Evolutionary conservation across 2,113 vertebrate genomes (phyloP).

Genomic region (Oryzias melastigma): DNA sequence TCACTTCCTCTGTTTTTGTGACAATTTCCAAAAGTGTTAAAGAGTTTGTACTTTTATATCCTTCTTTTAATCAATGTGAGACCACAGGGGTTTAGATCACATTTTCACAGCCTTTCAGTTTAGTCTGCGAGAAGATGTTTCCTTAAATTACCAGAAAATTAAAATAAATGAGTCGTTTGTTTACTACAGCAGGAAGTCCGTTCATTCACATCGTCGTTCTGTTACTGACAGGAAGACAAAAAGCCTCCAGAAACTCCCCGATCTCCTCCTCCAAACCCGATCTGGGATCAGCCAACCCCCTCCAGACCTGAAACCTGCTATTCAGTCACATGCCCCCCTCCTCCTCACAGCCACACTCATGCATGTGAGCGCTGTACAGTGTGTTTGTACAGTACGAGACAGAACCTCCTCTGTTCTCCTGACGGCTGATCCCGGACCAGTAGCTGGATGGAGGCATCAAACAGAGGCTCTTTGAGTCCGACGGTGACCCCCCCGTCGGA

Average conservation of each 20-base stretch:
- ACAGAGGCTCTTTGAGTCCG: slow-evolving; percentile 53
- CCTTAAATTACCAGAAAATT: no score
- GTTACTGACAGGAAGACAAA: background rate
- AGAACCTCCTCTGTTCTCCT: slow-evolving; percentile 53
- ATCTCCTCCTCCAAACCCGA: background rate
- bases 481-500: slow-evolving; percentile 59
- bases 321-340: slow-evolving; percentile 64
- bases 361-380: slow-evolving; percentile 27
- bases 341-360: slow-evolving; percentile 40
- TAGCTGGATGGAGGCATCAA: slow-evolving; percentile 33
- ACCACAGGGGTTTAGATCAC: no score
- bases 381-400: slow-evolving; percentile 24
- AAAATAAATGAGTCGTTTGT: no score
- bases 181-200: no score
- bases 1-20: no score
- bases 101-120: no score
- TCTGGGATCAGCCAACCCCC: slow-evolving; percentile 40
- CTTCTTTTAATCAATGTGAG: no score
- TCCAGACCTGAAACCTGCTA: slow-evolving; percentile 43
- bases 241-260: background rate
- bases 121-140: no score
- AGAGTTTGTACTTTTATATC: no score
- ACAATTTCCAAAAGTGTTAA: no score
- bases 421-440: slow-evolving; percentile 42
- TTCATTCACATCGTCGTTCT: background rate